These are phyloP conservation scores for Cirrhinus molitorella DNA, from an alignment of 2,797 vertebrate species.

Conservation along the genomic window DNA sequence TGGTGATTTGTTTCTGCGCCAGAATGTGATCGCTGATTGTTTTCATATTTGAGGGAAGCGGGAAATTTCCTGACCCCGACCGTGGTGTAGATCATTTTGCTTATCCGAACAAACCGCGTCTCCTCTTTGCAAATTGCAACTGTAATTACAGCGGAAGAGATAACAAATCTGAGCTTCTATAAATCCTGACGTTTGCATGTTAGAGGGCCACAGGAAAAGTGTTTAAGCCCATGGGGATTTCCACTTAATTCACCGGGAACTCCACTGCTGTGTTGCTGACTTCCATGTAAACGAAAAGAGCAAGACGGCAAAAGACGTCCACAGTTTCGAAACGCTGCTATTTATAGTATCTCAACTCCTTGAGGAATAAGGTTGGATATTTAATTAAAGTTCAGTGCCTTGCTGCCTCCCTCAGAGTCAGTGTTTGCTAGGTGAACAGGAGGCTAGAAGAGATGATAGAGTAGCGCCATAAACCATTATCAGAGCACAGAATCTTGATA, in stretches of 20 bases:
- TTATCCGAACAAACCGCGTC: conserved; percentile 4
- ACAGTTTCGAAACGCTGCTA: conserved; percentile 43
- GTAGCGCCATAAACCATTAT: conserved; percentile 51
- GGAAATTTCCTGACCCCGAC: conserved; percentile 32
- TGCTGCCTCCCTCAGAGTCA: conserved; percentile 44
- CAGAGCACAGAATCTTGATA: conserved; percentile 53
- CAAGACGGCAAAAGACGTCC: conserved; percentile 33
- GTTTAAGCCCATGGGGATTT: conserved; percentile 31
- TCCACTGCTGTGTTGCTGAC: background rate
- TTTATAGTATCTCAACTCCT: conserved; percentile 55
- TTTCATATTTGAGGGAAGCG: conserved; percentile 24
- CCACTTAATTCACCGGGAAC: conserved; percentile 34
- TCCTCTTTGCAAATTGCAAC: conserved; percentile 24
- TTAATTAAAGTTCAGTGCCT: conserved; percentile 60
- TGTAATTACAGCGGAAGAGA: conserved; percentile 47
- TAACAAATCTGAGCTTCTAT: conserved; percentile 49
- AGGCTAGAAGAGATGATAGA: conserved; percentile 36
- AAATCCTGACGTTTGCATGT: conserved; percentile 48
- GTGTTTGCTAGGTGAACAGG: conserved; percentile 55
- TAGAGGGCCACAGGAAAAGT: conserved; percentile 35
- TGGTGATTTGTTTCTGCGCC: background rate
- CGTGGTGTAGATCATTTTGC: conserved; percentile 10
- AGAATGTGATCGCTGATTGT: conserved; percentile 27
- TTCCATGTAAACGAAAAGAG: background rate
- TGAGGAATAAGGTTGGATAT: conserved; percentile 57